A percentile compares a stretch with the other conserved stretches of the same genome.
Conservation (phyloP, 35 echinoderm and acorn worm species). For the Diadema setosum region DNA sequence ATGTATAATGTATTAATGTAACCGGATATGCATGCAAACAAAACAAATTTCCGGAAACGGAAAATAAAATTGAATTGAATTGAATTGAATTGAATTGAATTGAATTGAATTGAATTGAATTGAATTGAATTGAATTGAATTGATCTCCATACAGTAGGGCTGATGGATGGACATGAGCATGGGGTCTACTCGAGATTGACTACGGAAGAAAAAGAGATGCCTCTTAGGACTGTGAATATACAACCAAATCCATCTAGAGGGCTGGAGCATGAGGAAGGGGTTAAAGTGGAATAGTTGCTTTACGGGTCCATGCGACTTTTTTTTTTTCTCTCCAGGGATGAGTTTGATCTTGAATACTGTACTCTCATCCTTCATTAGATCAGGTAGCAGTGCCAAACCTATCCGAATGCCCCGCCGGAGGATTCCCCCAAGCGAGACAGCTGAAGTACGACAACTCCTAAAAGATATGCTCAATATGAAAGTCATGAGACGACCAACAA, state of each 20-base stretch:
- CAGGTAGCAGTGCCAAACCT: not conserved
- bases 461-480: slow-evolving; percentile 37
- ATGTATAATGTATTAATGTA: too few species aligned
- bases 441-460: slow-evolving; percentile 28
- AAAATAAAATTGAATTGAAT: too few species aligned
- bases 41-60: too few species aligned
- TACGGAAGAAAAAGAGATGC: too few species aligned
- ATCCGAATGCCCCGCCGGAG: slow-evolving; percentile 29
- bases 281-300: not conserved
- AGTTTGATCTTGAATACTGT: slow-evolving; percentile 40
- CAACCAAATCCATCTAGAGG: too few species aligned
- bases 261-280: not conserved
- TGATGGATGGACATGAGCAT: too few species aligned
- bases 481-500: slow-evolving; percentile 36
- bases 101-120: too few species aligned
- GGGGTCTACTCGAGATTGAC: not conserved
- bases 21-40: too few species aligned
- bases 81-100: too few species aligned
- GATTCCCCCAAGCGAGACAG: slow-evolving; percentile 22
- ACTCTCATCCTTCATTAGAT: slow-evolving; percentile 58
- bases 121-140: too few species aligned
- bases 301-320: not conserved
- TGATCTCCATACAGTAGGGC: too few species aligned
- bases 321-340: not conserved
- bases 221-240: too few species aligned